Evolutionary conservation across 2,797 vertebrate species (phyloP), one percentile per base, ranked within the genome.

Genomic region (Cynopterus sphinx): DNA sequence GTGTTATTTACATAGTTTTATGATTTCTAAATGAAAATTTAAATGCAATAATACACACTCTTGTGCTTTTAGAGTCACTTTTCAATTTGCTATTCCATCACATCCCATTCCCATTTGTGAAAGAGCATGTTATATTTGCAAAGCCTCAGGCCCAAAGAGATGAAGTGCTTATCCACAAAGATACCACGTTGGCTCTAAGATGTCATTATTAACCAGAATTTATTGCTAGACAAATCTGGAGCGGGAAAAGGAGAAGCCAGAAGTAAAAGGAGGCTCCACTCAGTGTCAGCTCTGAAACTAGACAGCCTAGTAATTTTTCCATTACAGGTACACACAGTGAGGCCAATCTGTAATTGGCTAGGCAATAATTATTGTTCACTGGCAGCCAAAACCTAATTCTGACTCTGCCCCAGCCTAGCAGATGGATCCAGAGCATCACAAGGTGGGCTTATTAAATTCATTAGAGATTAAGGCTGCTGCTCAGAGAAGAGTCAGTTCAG

Each of bases 231-330:
- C 26, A 67, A 28, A 83, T 51, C 36, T 53, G 31, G 26, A 78
- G 46, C 41, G 51, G 39, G 51, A 67, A 43, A 9, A 2, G 59
- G 16, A 83, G 77, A 68, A 74, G 65, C 51, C 75, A 57, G 36
- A 28, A 46, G 55, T 82, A 39, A 84, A 78, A 79, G 2, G 31
- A 82, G 59, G 13, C 36, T 70, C 86, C 49, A 19, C 31, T 71
- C 3, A 1, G 19, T 36, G 46, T 88, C 85, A 39, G 41, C 73
- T 96, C 65, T 91, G 87, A 89, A 78, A 57, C n/a, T 17, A 77
- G 90, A 86, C 92, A 78, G 53, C 39, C n/a, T 68, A 16, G 74
- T 88, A 78, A 85, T 93, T 94, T 95, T 93, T 67, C 96, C 84
- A 89, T 94, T 83, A 86, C n/a, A 93, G 90, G 95, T 95, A 39